These are phyloP conservation scores for Ascidia mentula DNA, from an alignment of 23 tunicate genomes.

Conservation along the genomic window DNA sequence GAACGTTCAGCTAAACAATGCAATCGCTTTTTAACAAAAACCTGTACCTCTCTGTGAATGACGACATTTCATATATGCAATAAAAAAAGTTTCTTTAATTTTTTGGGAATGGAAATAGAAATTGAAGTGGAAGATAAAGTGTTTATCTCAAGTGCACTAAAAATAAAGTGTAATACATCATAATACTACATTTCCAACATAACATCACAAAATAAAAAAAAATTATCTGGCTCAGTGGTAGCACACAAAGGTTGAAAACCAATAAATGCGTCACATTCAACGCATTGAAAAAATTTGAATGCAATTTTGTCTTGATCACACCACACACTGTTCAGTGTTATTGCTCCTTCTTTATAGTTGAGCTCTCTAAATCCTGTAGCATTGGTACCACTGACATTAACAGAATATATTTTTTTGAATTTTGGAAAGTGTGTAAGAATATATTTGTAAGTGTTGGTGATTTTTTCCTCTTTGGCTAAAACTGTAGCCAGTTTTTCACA, in stretches of 20 bases:
- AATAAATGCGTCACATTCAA: constrained; percentile 16
- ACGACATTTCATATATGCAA: too few species aligned
- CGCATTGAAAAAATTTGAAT: constrained; percentile 42
- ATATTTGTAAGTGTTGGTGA: constrained; percentile 2
- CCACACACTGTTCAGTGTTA: constrained; percentile 43
- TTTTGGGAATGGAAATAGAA: too few species aligned
- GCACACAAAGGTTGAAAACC: constrained; percentile 16
- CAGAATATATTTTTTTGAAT: neutral
- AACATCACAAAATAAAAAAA: too few species aligned
- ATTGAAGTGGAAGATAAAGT: too few species aligned
- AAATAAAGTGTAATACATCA: too few species aligned
- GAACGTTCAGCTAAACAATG: too few species aligned
- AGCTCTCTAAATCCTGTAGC: neutral
- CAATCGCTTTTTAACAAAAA: too few species aligned
- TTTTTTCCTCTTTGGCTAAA: neutral
- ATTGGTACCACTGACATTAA: neutral
- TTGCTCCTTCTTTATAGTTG: neutral
- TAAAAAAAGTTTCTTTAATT: too few species aligned
- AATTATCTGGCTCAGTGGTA: too few species aligned
- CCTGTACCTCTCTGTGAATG: too few species aligned
- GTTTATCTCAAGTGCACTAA: too few species aligned
- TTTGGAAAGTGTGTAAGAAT: neutral
- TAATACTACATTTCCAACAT: too few species aligned
- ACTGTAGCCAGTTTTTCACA: neutral
- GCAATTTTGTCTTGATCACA: constrained; percentile 53